Conservation (phyloP, 2,888 invertebrate genomes). For the Stenolophus ochropezus region DNA sequence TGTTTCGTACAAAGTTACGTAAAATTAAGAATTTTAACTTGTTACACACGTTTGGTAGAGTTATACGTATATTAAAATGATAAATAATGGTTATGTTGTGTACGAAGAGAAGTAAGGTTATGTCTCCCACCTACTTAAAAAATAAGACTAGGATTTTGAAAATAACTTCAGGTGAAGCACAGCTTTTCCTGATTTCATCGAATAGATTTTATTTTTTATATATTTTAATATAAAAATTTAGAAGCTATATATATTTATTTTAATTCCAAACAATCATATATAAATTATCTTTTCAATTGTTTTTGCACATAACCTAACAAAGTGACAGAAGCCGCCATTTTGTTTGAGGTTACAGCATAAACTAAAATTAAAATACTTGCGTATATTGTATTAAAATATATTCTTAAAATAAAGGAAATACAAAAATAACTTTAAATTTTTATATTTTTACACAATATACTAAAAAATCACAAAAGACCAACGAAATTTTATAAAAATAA, state of each 20-base stretch:
- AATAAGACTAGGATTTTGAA: background rate
- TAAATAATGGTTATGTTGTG: background rate
- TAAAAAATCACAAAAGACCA: slow-evolving; percentile 31
- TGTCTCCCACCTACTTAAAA: background rate
- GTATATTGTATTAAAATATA: slow-evolving; percentile 35
- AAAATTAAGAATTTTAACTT: too few relatives aligned
- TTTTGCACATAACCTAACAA: background rate
- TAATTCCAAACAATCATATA: slow-evolving; percentile 38
- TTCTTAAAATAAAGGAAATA: slow-evolving; percentile 26
- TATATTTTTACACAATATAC: slow-evolving; percentile 29
- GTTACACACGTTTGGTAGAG: too few relatives aligned
- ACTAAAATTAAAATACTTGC: background rate
- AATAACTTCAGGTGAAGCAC: slow-evolving; percentile 24
- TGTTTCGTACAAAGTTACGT: too few relatives aligned
- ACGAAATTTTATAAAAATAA: background rate
- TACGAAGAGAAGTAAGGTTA: background rate
- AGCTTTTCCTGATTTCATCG: slow-evolving; percentile 27
- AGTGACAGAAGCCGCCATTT: slow-evolving; percentile 4
- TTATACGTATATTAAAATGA: too few relatives aligned
- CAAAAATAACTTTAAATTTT: slow-evolving; percentile 1
- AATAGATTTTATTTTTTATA: slow-evolving; percentile 42
- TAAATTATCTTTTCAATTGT: background rate
- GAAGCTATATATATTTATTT: slow-evolving; percentile 45
- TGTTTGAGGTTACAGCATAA: too few relatives aligned
- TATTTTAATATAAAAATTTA: slow-evolving; percentile 44